Evolutionary conservation across 2,113 vertebrate species (phyloP), one percentile per base, ranked within the genome.

Genomic region (Podarcis raffonei): DNA sequence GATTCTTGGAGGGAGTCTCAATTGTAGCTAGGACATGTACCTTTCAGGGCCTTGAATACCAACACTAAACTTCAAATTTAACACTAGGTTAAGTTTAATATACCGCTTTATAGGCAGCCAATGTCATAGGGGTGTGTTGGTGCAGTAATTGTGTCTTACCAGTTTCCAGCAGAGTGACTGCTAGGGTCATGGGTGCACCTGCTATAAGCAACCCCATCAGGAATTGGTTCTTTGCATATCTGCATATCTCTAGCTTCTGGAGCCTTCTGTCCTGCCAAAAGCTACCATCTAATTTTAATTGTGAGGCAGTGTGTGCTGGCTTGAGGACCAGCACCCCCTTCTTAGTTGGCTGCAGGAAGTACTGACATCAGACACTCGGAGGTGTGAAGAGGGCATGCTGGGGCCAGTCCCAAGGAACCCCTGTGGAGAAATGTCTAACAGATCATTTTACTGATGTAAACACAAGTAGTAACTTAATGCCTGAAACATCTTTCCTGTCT

Each of bases 371-470:
- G 48, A 72, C 12, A 6, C 22, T 62, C 12, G 39, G 76, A 85
- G 30, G 72, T 39, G 4, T 23, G 27, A 25, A 37, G 53, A 39
- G 76, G n/a, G 39, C 37, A 71, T 1, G 30, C 18, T 53, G 30
- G 65, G 42, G 75, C 65, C 65, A 57, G 81, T 78, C 87, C 42
- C 62, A 68, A 25, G 59, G 48, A 68, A n/a, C 53, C 87, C 68
- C 39, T 37, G 8, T 23, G 69, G 59, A 76, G 81, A 53, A 27
- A 53, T 27, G 39, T 69, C 23, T 37, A 37, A 35, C 23, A 23
- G 81, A 84, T 89, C 81, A 22, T 78, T 57, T 89, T 84, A 77
- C 87, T 13, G 9, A 77, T 69, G 74, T 62, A 89, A 89, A 89
- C 87, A 83, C 83, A 74, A 83, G 20, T 89, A 81, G 87, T 83